Evolutionary conservation across 2,797 vertebrate genomes (phyloP).

Genomic region (Sardinella longiceps): DNA sequence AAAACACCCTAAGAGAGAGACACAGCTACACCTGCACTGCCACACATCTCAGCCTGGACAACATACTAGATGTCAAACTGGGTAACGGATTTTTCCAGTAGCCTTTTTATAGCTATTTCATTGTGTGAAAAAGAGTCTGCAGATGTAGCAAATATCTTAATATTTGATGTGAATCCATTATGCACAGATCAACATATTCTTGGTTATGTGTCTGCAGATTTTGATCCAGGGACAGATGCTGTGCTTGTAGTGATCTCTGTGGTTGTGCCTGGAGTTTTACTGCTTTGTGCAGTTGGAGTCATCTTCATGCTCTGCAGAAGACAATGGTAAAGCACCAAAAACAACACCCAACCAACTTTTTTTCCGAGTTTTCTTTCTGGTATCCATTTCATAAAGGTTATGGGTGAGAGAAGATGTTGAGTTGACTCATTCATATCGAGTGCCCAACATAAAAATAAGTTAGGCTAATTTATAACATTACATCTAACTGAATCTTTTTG

Average conservation of each 20-base stretch:
- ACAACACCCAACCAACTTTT: background rate
- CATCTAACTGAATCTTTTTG: too few species aligned
- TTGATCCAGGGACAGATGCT: background rate
- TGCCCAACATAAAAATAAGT: too few species aligned
- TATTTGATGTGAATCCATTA: background rate
- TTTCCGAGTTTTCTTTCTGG: background rate
- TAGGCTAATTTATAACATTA: too few species aligned
- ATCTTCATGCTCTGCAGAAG: background rate
- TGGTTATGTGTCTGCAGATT: background rate
- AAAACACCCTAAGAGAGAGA: too few species aligned
- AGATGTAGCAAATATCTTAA: background rate
- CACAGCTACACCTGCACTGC: too few species aligned
- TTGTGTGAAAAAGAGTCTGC: too few species aligned
- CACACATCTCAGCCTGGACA: background rate
- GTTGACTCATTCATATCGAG: too few species aligned
- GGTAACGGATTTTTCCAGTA: background rate
- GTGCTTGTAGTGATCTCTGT: background rate
- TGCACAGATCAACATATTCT: background rate
- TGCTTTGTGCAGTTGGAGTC: background rate
- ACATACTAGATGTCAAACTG: background rate
- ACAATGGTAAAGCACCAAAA: background rate
- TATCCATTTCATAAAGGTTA: too few species aligned
- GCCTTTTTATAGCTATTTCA: too few species aligned
- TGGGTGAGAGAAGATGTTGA: too few species aligned
- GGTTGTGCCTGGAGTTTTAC: background rate